Evolutionary conservation across 2,888 invertebrate species (phyloP), one percentile per base, ranked within the genome.

Genomic region (Ophion slaviceki): DNA sequence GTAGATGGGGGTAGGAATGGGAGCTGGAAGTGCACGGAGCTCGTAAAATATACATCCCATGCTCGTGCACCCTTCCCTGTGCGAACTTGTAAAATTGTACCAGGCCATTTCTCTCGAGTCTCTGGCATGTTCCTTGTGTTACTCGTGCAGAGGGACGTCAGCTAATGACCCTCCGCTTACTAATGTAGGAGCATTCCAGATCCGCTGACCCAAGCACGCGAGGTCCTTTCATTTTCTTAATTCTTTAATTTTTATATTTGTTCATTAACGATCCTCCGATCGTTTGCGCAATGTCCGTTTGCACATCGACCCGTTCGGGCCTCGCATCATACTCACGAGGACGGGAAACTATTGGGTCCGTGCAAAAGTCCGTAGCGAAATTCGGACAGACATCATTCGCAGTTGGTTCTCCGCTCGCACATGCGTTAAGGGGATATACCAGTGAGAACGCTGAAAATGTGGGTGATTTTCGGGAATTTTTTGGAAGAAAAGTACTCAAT

Each of bases 1-100:
- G 32, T 17, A 66, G 71, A 72, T 24, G 17, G 32, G 20, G 72
- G 24, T 24, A 24, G 24, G 24, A 24, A 79, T n/a, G 68, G 62
- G 75, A 62, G 81, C 32, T 36, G 36, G 5, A 36, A 36, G 36
- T 71, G 71, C 82, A 77, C 70, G 53, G 64, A 80, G 82, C 70
- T 77, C 82, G 70, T 71, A 71, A 77, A 76, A 71, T 71, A 82
- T 82, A 71, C 71, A 71, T 78, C n/a, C 64, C 82, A 82, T 75
- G 72, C 72, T 82, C 72, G 70, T 77, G 62, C 76, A 70, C 61
- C 47, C 32, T 61, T 40, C 66, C 53, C 78, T 67, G 70, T 76
- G 66, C 76, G 72, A 72, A 61, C 82, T 82, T 78, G 78, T 72
- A 78, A 79, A 81, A 78, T 82, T 74, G 72, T 78, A 78, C 78